phyloP scores from a whole-genome alignment of 2,888 invertebrate species.

The Drosophila histrio region DNA sequence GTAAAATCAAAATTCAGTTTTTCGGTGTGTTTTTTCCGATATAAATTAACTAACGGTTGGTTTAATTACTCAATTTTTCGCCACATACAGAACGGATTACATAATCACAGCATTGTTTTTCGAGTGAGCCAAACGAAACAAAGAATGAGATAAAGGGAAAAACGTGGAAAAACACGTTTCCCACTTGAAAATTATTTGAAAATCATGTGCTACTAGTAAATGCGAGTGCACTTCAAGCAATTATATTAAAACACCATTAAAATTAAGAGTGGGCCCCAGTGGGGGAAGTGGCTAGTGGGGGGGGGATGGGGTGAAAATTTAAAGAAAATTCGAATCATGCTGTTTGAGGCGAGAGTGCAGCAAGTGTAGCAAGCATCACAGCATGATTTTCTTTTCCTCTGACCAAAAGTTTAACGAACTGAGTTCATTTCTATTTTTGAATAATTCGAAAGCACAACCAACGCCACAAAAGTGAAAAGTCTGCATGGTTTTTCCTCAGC shows the following conservation, averaged over 20 bases:
- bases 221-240: constrained; percentile 42
- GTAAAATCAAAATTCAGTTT: constrained; percentile 21
- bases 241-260: constrained; percentile 42
- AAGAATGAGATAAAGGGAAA: constrained; percentile 18
- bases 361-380: constrained; percentile 31
- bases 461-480: constrained; percentile 70
- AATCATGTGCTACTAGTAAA: constrained; percentile 50
- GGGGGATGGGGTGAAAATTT: background rate
- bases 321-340: constrained; percentile 4
- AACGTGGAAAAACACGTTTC: constrained; percentile 72
- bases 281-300: background rate
- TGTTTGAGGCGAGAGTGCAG: constrained; percentile 38
- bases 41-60: constrained; percentile 47
- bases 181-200: constrained; percentile 45
- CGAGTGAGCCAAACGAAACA: background rate
- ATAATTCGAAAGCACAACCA: constrained; percentile 67
- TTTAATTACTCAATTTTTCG: constrained; percentile 35
- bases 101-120: constrained; percentile 51
- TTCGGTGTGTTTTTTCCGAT: constrained; percentile 31
- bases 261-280: constrained; percentile 42
- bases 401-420: constrained; percentile 84
- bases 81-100: constrained; percentile 46
- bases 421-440: constrained; percentile 85
- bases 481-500: constrained; percentile 67
- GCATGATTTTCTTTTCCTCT: constrained; percentile 68